These are phyloP conservation scores for Phrynocephalus versicolor DNA, from an alignment of 2,113 vertebrate species.

Conservation along the genomic window DNA sequence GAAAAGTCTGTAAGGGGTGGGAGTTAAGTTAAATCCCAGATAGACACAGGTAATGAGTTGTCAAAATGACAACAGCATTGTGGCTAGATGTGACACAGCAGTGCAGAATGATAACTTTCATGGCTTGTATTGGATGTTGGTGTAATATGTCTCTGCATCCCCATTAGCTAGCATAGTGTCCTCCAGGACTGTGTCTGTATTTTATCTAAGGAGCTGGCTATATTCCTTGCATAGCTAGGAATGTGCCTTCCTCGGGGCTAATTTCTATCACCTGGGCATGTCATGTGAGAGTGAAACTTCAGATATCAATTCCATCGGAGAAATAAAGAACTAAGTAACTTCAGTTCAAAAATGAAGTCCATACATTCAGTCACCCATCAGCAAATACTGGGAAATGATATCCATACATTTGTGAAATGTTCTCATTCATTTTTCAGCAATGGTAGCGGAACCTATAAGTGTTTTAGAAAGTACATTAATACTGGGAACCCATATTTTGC, in stretches of 20 bases:
- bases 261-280: not conserved
- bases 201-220: too few relatives aligned
- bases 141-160: too few relatives aligned
- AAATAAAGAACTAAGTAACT: not conserved
- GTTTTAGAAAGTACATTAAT: not conserved
- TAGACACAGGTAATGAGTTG: too few relatives aligned
- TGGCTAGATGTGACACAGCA: too few relatives aligned
- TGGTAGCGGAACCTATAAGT: not conserved
- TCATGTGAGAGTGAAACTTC: not conserved
- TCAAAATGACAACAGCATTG: too few relatives aligned
- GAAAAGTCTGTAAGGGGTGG: too few relatives aligned
- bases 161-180: too few relatives aligned
- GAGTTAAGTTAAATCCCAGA: too few relatives aligned
- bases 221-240: too few relatives aligned
- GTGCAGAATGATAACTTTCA: too few relatives aligned
- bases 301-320: not conserved
- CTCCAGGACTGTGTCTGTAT: too few relatives aligned
- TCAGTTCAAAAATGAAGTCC: not conserved
- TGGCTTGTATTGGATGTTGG: too few relatives aligned
- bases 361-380: not conserved
- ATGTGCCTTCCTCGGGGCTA: not conserved
- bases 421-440: not conserved
- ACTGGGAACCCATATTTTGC: not conserved
- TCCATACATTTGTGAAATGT: not conserved
- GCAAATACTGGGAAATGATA: not conserved